These are phyloP conservation scores for Mormyrus proboscirostris DNA, from an alignment of 2,797 vertebrate species.

Conservation along the genomic window DNA sequence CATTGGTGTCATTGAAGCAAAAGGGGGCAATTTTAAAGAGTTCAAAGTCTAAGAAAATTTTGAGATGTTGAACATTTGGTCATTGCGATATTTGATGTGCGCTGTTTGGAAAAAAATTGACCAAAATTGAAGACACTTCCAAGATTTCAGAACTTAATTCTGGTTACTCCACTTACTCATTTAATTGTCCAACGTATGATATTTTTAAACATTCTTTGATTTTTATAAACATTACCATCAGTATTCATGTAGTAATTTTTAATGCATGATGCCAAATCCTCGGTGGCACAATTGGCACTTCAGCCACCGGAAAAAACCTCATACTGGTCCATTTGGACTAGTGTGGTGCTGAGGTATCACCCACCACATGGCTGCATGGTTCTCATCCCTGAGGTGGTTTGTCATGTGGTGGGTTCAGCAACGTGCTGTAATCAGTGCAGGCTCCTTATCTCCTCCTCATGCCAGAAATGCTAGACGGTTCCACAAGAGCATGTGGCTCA, in stretches of 20 bases:
- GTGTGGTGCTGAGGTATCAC: neutral
- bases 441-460: neutral
- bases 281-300: neutral
- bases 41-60: neutral
- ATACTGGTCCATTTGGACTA: neutral
- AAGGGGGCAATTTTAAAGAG: neutral
- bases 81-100: neutral
- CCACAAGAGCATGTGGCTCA: neutral
- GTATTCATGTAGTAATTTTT: neutral
- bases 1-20: neutral
- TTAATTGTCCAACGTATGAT: neutral
- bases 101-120: neutral
- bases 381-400: neutral
- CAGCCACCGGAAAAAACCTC: neutral
- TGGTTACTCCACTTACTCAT: neutral
- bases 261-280: neutral
- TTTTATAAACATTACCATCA: neutral
- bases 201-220: neutral
- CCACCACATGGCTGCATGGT: neutral
- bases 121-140: neutral
- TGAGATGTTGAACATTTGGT: neutral
- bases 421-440: neutral
- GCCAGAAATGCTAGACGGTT: neutral
- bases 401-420: neutral
- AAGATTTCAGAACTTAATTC: neutral